These are phyloP conservation scores for Drosophila orosa DNA, from an alignment of 1,140 invertebrate species.

Conservation along the genomic window DNA sequence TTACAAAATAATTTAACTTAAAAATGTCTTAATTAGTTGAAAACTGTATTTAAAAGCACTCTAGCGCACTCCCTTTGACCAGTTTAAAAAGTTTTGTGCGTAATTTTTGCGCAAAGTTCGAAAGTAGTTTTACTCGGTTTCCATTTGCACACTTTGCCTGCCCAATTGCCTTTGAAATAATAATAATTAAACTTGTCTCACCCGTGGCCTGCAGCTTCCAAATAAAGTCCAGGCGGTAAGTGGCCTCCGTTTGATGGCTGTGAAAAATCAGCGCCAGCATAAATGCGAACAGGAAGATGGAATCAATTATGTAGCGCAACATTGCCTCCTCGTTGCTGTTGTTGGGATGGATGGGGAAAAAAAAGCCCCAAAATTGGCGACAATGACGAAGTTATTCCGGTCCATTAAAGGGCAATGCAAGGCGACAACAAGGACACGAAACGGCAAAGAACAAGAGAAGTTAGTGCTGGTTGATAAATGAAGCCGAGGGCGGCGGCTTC, in stretches of 20 bases:
- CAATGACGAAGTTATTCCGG: slow-evolving; percentile 70
- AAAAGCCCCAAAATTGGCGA: slow-evolving; percentile 28
- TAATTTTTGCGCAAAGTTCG: slow-evolving; percentile 13
- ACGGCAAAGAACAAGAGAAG: slow-evolving; percentile 10
- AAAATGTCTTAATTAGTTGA: slow-evolving; percentile 4
- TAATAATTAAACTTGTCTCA: slow-evolving; percentile 76
- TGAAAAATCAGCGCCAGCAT: slow-evolving; percentile 92
- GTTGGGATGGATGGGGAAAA: not conserved
- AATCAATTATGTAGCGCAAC: slow-evolving; percentile 83
- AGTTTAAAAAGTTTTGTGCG: slow-evolving; percentile 18
- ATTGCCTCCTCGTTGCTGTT: slow-evolving; percentile 78
- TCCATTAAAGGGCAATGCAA: slow-evolving; percentile 65
- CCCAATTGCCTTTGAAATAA: slow-evolving; percentile 11
- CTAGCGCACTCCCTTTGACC: slow-evolving; percentile 3
- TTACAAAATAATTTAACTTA: not conserved
- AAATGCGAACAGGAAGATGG: slow-evolving; percentile 86
- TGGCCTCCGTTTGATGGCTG: slow-evolving; percentile 94
- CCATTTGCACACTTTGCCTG: slow-evolving; percentile 21
- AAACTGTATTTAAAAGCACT: slow-evolving; percentile 13
- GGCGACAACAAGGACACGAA: slow-evolving; percentile 6
- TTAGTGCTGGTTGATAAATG: slow-evolving; percentile 51
- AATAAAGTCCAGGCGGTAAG: slow-evolving; percentile 94
- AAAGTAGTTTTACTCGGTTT: slow-evolving; percentile 6
- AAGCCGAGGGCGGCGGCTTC: slow-evolving; percentile 31
- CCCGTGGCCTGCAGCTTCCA: slow-evolving; percentile 96